A percentile compares a stretch with the other conserved stretches of the same genome.
phyloP scores from a whole-genome alignment of 2,113 vertebrate species.

The Clupea harengus region DNA sequence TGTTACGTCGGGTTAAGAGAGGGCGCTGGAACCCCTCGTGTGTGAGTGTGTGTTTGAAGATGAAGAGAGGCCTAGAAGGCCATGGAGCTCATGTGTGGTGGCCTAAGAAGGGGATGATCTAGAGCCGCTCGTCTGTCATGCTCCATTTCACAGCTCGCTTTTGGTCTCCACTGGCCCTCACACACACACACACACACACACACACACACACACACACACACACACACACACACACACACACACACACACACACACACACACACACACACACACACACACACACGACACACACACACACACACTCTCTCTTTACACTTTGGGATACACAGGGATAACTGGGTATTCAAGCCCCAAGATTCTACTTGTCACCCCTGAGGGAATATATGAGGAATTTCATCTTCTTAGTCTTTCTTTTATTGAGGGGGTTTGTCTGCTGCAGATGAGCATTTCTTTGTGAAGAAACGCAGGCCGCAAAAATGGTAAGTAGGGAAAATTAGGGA shows the following conservation, averaged over 20 bases:
- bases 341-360: neutral
- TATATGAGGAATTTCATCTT: neutral
- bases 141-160: neutral
- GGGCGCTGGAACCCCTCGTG: neutral
- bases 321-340: neutral
- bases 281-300: too few species aligned
- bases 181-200: neutral
- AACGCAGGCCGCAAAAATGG: neutral
- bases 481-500: neutral
- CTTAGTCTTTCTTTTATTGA: neutral
- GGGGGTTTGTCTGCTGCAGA: neutral
- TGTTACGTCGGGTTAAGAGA: neutral
- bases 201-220: neutral
- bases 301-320: too few species aligned
- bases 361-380: neutral
- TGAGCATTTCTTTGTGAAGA: neutral
- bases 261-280: too few species aligned
- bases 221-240: neutral
- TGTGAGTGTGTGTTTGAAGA: neutral
- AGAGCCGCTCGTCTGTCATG: neutral
- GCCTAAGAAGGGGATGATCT: neutral
- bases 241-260: neutral
- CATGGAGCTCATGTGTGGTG: neutral
- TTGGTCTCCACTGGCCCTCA: neutral
- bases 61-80: neutral